Evolutionary conservation across 2,888 invertebrate genomes (phyloP).

Genomic region (Sminthurides aquaticus): DNA sequence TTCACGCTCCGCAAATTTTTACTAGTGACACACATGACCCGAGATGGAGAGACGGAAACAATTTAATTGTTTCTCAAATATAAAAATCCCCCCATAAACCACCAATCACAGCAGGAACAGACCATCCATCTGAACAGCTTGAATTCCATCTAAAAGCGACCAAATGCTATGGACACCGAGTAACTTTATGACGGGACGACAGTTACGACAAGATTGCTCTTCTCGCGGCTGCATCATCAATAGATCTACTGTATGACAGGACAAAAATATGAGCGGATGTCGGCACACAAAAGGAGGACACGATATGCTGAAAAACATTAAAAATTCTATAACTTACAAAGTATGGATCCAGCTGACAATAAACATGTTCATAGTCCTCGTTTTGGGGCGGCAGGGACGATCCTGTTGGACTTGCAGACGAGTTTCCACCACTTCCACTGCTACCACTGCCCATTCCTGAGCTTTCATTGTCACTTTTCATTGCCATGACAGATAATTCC

Average conservation of each 20-base stretch:
- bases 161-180: background rate
- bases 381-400: constrained; percentile 34
- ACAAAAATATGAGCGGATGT: background rate
- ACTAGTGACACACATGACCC: background rate
- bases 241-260: no score
- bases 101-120: background rate
- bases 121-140: background rate
- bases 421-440: constrained; percentile 34
- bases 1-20: background rate
- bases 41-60: background rate
- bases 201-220: no score
- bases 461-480: constrained; percentile 37
- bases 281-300: background rate
- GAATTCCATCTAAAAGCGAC: background rate
- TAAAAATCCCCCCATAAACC: background rate
- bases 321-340: no score
- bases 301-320: background rate
- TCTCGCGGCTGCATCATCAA: no score
- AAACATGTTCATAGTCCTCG: constrained; percentile 43
- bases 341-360: constrained; percentile 42
- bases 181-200: no score
- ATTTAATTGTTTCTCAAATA: background rate
- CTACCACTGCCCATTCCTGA: constrained; percentile 30
- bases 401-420: constrained; percentile 39
- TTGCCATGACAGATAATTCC: constrained; percentile 31